Base-by-base conservation (phyloP, 2,797 vertebrate genomes). In the Scleropages formosus region DNA sequence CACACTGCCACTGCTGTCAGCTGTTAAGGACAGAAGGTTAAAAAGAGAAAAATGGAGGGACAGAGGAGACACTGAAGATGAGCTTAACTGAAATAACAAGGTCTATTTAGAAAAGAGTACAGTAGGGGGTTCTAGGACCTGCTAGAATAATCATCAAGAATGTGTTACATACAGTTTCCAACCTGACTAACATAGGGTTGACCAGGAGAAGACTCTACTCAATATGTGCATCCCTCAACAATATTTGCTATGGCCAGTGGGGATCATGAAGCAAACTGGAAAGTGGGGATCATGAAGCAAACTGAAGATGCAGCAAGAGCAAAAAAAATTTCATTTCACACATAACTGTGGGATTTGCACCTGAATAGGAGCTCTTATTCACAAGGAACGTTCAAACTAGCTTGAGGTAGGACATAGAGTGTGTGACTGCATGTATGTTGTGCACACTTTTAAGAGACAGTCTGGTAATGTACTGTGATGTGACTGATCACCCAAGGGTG, bases 21-120 rank as follows among this genome's bases (percentile, higher is more conserved):
- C n/a, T n/a, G n/a, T n/a, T n/a, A n/a, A n/a, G 47, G 18, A 78
- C 72, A 76, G 65, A 77, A 74, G 62, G 64, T 78, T 39, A 56
- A 73, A 80, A 56, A 74, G 47, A 6, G 39, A 39, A 2, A 39
- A 39, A 6, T 39, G 6, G 31, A 2, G 31, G 31, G 31, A 39
- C 6, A 6, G 31, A 39, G 31, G 6, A 39, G 31, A 39, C 31
- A n/a, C n/a, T n/a, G n/a, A n/a, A n/a, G n/a, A n/a, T n/a, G n/a
- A n/a, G n/a, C n/a, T 6, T 39, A 39, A 39, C 31, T 39, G 31
- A 39, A 39, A 6, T 39, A 39, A 39, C 6, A 39, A 39, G 39
- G 31, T 6, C n/a, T 39, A 39, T 39, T 39, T 39, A 39, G 31
- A 6, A 39, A 39, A 39, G 39, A 31, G 31, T 31, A 31, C 6